Percentiles rank a stretch among this genome's conserved stretches.
These are phyloP conservation scores for Hypolimnas misippus DNA, from an alignment of 2,888 invertebrate species.

Conservation along the genomic window DNA sequence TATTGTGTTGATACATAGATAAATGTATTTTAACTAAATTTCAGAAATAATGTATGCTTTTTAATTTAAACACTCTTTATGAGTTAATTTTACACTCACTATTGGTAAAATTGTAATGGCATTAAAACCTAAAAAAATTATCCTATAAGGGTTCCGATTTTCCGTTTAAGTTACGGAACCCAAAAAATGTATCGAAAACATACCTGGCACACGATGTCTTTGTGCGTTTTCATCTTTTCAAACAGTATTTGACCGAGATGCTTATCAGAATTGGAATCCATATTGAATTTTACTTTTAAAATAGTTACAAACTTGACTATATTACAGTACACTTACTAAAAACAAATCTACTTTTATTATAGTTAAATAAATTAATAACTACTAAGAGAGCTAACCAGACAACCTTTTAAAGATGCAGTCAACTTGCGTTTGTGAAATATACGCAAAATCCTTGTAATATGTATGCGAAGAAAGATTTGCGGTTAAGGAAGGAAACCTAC, in stretches of 20 bases:
- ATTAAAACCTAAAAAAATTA: no score
- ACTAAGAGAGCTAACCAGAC: background rate
- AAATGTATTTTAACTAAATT: no score
- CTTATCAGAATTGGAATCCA: conserved; percentile 38
- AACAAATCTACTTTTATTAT: background rate
- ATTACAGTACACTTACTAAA: background rate
- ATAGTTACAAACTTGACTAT: background rate
- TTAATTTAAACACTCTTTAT: no score
- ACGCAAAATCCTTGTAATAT: background rate
- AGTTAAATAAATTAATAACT: no score
- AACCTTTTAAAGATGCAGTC: background rate
- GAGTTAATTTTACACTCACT: no score
- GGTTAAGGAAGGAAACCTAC: background rate
- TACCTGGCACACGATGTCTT: conserved; percentile 39
- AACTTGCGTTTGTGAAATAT: background rate
- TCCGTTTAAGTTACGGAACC: no score
- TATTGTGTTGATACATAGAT: no score
- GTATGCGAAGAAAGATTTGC: conserved; percentile 2
- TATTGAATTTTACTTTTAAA: background rate
- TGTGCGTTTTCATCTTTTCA: conserved; percentile 47
- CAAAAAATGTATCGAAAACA: conserved; percentile 9
- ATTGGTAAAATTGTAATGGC: no score
- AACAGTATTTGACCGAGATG: conserved; percentile 56
- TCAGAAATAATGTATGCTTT: no score
- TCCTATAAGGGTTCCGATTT: no score